Evolutionary conservation across 1,140 invertebrate genomes (phyloP), one percentile per base, ranked within the genome.

Genomic region (Trichogramma pretiosum): DNA sequence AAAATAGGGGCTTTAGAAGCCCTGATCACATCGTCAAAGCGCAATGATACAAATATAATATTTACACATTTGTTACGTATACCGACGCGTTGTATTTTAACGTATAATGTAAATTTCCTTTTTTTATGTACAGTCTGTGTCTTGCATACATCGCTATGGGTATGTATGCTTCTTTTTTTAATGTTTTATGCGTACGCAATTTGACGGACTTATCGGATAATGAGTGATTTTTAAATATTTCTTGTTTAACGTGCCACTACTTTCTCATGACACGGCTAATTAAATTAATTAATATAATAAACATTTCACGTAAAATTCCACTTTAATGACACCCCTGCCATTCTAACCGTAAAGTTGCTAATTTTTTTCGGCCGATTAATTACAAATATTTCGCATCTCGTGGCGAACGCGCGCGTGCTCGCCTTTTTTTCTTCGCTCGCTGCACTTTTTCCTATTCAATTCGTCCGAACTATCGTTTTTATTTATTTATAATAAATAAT

Each of bases 361-460:
- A 17, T 18, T 46, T 39, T 50, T 22, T 22, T 42, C 57, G 60
- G 63, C 68, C 61, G 59, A 57, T 63, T 67, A 66, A 65, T 68
- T 66, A 62, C 63, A 62, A 51, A 56, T 63, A 62, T 59, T 65
- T 16, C n/a, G n/a, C n/a, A n/a, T n/a, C n/a, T n/a, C n/a, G n/a
- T n/a, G n/a, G n/a, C n/a, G n/a, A n/a, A n/a, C n/a, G n/a, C n/a
- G n/a, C n/a, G n/a, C n/a, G n/a, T n/a, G n/a, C n/a, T n/a, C 1
- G 10, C 23, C 10, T 28, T 28, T 40, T 61, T 62, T 64, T 67
- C 61, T 63, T 62, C 58, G 54, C 54, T 60, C 63, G 65, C 68
- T 68, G 68, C 65, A 64, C 60, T 65, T 60, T 64, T 68, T 45
- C 41, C n/a, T n/a, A n/a, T n/a, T n/a, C n/a, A n/a, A n/a, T n/a